A percentile compares a stretch with the other conserved stretches of the same genome.
Evolutionary conservation across 2,113 vertebrate species (phyloP).

Genomic region (Porphyrio hochstetteri): DNA sequence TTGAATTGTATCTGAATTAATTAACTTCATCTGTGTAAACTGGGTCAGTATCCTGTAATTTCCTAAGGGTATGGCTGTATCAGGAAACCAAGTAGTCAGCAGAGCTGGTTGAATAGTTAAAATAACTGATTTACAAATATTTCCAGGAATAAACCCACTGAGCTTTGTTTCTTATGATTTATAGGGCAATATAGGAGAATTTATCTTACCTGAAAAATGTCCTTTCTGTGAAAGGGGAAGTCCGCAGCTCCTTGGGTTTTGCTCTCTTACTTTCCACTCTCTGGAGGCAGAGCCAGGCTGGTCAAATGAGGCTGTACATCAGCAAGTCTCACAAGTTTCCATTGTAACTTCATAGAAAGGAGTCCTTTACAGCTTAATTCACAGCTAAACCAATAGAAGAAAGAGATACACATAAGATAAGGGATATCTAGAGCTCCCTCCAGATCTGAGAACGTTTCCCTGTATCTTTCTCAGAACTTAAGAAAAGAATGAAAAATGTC

Average conservation of each 20-base stretch:
- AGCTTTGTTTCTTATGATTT: conserved; percentile 49
- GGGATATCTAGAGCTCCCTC: background rate
- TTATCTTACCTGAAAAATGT: conserved; percentile 69
- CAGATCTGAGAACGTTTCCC: background rate
- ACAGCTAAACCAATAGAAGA: background rate
- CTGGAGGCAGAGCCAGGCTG: conserved; percentile 17
- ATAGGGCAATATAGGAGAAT: conserved; percentile 65
- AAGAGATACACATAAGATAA: background rate
- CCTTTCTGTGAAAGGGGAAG: conserved; percentile 47
- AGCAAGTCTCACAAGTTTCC: background rate
- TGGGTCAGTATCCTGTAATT: conserved; percentile 59
- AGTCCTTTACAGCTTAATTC: conserved; percentile 27
- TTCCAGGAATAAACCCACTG: conserved; percentile 57
- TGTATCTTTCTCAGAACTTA: background rate
- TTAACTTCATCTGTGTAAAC: conserved; percentile 71
- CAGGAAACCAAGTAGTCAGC: conserved; percentile 61
- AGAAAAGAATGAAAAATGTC: background rate
- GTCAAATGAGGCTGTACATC: conserved; percentile 20
- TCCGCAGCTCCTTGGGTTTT: conserved; percentile 20
- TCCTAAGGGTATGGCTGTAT: conserved; percentile 60
- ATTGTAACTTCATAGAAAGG: background rate
- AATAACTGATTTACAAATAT: conserved; percentile 68
- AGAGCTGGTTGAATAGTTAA: conserved; percentile 59
- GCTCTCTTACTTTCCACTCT: conserved; percentile 18
- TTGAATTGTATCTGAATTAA: conserved; percentile 63